Evolutionary conservation across 2,797 vertebrate genomes (phyloP).

Genomic region (Aldrovandia affinis): DNA sequence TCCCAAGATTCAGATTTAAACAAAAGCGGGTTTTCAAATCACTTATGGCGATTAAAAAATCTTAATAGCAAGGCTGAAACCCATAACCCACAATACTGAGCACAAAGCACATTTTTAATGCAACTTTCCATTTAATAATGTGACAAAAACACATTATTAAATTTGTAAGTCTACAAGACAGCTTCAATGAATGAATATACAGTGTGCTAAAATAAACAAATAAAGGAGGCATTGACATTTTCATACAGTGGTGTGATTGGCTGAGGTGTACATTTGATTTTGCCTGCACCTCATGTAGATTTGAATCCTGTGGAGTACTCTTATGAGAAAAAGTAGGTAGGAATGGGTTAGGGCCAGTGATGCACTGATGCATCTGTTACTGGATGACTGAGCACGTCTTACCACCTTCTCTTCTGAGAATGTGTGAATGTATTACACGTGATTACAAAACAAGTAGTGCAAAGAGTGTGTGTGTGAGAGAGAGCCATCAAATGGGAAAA

Average conservation of each 20-base stretch:
- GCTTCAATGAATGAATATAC: too few relatives aligned
- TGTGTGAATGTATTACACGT: neutral
- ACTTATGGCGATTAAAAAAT: too few relatives aligned
- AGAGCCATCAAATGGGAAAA: neutral
- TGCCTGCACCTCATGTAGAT: neutral
- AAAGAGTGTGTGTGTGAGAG: neutral
- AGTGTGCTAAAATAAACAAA: neutral
- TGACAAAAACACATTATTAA: too few relatives aligned
- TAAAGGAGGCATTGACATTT: neutral
- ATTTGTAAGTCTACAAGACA: too few relatives aligned
- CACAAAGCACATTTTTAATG: too few relatives aligned
- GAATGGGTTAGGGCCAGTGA: neutral
- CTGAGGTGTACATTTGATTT: neutral
- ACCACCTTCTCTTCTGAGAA: neutral
- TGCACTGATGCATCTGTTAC: neutral
- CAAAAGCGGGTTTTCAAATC: too few relatives aligned
- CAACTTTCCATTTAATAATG: too few relatives aligned
- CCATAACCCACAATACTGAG: too few relatives aligned
- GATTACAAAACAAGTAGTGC: neutral
- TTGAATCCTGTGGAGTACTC: neutral
- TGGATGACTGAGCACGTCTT: neutral
- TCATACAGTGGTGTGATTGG: neutral
- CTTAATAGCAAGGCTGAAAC: too few relatives aligned
- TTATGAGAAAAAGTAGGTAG: neutral
- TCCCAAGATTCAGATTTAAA: too few relatives aligned